A percentile compares a stretch with the other conserved stretches of the same genome.
Conservation (phyloP, 2,888 invertebrate genomes). For the Standfussiana lucernea region DNA sequence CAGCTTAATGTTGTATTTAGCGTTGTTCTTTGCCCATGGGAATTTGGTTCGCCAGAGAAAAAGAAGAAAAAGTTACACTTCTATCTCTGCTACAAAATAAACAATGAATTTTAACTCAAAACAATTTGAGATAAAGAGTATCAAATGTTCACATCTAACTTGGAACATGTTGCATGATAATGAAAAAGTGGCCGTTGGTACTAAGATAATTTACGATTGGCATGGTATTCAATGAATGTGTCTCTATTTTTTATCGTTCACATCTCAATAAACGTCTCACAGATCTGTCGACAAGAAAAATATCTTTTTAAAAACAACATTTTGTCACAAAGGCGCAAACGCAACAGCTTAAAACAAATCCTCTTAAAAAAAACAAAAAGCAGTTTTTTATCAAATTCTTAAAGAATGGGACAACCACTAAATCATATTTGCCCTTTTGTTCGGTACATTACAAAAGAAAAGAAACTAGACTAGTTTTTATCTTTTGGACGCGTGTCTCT, state of each 20-base stretch:
- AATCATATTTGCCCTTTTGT: slow-evolving; percentile 87
- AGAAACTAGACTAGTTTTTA: slow-evolving; percentile 85
- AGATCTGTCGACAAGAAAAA: slow-evolving; percentile 47
- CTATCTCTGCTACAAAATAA: slow-evolving; percentile 77
- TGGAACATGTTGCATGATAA: slow-evolving; percentile 40
- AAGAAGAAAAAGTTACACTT: slow-evolving; percentile 71
- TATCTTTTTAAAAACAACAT: slow-evolving; percentile 50
- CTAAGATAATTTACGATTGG: slow-evolving; percentile 42
- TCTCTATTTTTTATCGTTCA: slow-evolving; percentile 53
- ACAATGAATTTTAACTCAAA: slow-evolving; percentile 77
- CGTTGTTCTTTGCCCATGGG: slow-evolving; percentile 80
- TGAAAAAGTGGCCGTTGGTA: slow-evolving; percentile 47
- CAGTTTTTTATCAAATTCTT: slow-evolving; percentile 61
- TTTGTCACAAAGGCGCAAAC: slow-evolving; percentile 54
- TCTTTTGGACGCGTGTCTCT: slow-evolving; percentile 81
- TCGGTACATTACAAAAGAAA: slow-evolving; percentile 81
- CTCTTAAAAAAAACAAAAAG: slow-evolving; percentile 21
- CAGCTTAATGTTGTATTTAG: slow-evolving; percentile 85
- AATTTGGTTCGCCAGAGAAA: slow-evolving; percentile 74
- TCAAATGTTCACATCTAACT: slow-evolving; percentile 50
- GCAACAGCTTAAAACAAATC: slow-evolving; percentile 56
- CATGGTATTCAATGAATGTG: slow-evolving; percentile 31
- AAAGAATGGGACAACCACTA: slow-evolving; percentile 80
- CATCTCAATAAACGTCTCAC: slow-evolving; percentile 43
- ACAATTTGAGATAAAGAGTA: slow-evolving; percentile 72